Conservation (phyloP, 1,140 invertebrate genomes). For the Melanaphis sacchari region DNA sequence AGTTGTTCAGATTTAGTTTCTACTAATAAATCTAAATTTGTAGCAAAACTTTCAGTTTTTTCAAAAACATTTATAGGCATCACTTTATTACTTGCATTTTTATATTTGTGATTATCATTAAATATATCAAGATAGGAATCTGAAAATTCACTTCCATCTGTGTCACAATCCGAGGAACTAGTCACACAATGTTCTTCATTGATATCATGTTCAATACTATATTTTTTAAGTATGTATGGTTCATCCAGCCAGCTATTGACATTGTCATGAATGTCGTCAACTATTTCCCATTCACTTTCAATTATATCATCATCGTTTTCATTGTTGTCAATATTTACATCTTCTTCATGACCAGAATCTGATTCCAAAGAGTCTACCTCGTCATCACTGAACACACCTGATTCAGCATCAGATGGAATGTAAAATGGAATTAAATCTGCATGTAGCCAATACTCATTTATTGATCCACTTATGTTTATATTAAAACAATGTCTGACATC, state of each 20-base stretch:
- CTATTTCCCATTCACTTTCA: conserved; percentile 25
- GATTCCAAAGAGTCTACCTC: not conserved
- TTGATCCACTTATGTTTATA: conserved; percentile 1
- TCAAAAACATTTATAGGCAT: not conserved
- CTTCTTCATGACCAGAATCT: not conserved
- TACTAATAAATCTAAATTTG: not conserved
- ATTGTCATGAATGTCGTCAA: not conserved
- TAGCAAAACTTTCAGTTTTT: not conserved
- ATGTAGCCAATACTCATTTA: conserved; percentile 33
- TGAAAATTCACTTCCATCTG: conserved; percentile 9
- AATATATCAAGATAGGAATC: not conserved
- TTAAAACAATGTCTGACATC: conserved; percentile 46
- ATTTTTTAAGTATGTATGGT: conserved; percentile 5
- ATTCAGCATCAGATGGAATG: conserved; percentile 24
- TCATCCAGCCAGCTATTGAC: not conserved
- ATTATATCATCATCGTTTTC: not conserved
- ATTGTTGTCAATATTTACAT: not conserved
- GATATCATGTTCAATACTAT: conserved; percentile 23
- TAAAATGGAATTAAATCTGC: conserved; percentile 47
- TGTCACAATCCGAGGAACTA: conserved; percentile 31
- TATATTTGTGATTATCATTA: not conserved
- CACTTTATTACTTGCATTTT: not conserved
- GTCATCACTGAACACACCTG: conserved; percentile 35
- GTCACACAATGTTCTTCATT: not conserved
- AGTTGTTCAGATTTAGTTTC: not conserved